These are phyloP conservation scores for Nemapogon koenigi DNA, from an alignment of 2,888 invertebrate species.

Conservation along the genomic window DNA sequence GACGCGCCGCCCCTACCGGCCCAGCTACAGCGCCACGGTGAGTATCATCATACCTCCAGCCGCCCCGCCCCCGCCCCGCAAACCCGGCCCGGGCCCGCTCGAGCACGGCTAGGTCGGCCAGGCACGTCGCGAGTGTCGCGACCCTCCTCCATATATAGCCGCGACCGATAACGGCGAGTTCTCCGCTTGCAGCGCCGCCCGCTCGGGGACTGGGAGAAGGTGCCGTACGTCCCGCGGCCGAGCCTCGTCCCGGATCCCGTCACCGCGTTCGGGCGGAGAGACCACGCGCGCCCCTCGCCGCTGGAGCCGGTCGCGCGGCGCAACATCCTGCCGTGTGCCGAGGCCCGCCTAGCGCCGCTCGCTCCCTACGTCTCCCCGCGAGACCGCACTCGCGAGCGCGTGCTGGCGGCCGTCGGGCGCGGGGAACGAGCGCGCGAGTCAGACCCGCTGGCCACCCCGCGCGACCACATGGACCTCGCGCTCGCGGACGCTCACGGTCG, in stretches of 20 bases:
- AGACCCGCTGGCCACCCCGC: conserved; percentile 64
- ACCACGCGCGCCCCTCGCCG: conserved; percentile 49
- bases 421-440: conserved; percentile 66
- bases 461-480: conserved; percentile 70
- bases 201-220: conserved; percentile 86
- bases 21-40: conserved; percentile 81
- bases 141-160: conserved; percentile 68
- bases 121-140: conserved; percentile 42
- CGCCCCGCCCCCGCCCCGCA: conserved; percentile 26
- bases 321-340: conserved; percentile 68
- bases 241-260: conserved; percentile 84
- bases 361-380: conserved; percentile 74
- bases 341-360: conserved; percentile 65
- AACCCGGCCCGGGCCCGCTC: conserved; percentile 20
- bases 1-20: conserved; percentile 83
- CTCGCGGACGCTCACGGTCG: conserved; percentile 68
- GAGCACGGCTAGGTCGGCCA: conserved; percentile 24
- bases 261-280: conserved; percentile 80
- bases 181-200: conserved; percentile 74
- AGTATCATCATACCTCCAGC: conserved; percentile 58
- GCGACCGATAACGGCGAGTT: conserved; percentile 47
- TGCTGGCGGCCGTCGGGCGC: conserved; percentile 64
- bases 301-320: conserved; percentile 65
- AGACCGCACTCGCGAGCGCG: conserved; percentile 69
- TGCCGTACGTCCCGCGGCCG: conserved; percentile 85